A percentile compares a stretch with the other conserved stretches of the same genome.
These are phyloP conservation scores for Calephelis perditalis DNA, from an alignment of 2,888 invertebrate genomes.

Conservation along the genomic window DNA sequence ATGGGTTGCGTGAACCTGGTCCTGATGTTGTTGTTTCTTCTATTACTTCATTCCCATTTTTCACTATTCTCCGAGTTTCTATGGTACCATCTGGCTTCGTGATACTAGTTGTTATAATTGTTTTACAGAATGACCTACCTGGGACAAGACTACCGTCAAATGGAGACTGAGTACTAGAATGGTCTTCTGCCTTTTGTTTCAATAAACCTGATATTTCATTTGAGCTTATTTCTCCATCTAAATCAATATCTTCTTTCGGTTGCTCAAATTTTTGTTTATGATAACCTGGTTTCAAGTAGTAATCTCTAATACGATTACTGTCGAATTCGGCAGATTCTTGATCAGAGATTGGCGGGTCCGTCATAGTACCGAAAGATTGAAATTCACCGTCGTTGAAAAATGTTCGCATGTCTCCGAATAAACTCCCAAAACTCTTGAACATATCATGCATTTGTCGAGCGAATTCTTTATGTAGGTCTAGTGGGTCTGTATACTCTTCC, in stretches of 20 bases:
- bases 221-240: constrained; percentile 66
- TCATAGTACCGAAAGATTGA: constrained; percentile 33
- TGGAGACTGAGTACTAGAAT: constrained; percentile 33
- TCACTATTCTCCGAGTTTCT: constrained; percentile 61
- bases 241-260: constrained; percentile 50
- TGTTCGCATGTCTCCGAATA: constrained; percentile 56
- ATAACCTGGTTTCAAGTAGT: constrained; percentile 66
- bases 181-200: constrained; percentile 46
- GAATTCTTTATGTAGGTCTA: constrained; percentile 52
- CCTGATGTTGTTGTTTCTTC: constrained; percentile 43
- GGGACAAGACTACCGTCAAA: constrained; percentile 54
- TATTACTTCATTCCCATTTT: constrained; percentile 59
- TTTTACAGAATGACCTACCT: constrained; percentile 58
- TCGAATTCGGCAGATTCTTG: constrained; percentile 38
- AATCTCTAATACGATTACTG: constrained; percentile 53
- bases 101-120: constrained; percentile 64
- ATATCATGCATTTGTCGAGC: constrained; percentile 59
- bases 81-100: constrained; percentile 62
- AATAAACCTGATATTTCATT: constrained; percentile 62
- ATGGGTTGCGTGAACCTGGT: constrained; percentile 37
- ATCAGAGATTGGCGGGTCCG: constrained; percentile 24
- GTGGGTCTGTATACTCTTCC: constrained; percentile 36
- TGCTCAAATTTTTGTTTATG: constrained; percentile 41
- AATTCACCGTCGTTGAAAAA: constrained; percentile 47
- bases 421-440: constrained; percentile 52